A percentile compares a stretch with the other conserved stretches of the same genome.
phyloP scores from a whole-genome alignment of 2,888 invertebrate genomes.

The Meandrusa payeni region DNA sequence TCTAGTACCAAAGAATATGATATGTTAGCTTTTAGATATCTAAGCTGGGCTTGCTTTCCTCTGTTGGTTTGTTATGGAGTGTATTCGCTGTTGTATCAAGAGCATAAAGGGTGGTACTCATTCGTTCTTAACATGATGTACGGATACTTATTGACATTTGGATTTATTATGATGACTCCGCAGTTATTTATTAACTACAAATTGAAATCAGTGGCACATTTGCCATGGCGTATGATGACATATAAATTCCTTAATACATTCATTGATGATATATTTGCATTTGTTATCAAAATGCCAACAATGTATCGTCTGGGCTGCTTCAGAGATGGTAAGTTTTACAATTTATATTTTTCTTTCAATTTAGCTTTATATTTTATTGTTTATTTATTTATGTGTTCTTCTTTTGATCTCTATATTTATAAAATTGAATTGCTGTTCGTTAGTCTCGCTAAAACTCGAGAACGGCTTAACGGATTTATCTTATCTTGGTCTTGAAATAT shows the following conservation, averaged over 20 bases:
- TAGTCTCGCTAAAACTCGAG: too few species aligned
- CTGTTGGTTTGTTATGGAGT: conserved; percentile 95
- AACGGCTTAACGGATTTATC: too few species aligned
- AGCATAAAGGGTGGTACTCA: conserved; percentile 99
- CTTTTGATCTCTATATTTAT: conserved; percentile 1
- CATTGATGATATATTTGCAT: conserved; percentile 99
- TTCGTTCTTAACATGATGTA: conserved; percentile 98
- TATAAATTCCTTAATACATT: conserved; percentile 99
- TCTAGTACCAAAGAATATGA: conserved; percentile 97
- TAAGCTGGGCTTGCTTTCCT: conserved; percentile 98
- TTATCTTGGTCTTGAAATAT: too few species aligned
- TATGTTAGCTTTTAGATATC: conserved; percentile 96
- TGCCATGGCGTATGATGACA: conserved; percentile 99
- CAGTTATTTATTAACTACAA: conserved; percentile 99
- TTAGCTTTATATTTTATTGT: too few species aligned
- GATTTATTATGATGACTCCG: conserved; percentile 99
- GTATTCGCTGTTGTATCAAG: conserved; percentile 96
- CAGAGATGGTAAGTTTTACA: conserved; percentile 87
- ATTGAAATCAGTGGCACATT: conserved; percentile 98
- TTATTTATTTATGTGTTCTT: not conserved
- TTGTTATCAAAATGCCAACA: conserved; percentile 99
- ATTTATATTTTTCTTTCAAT: not conserved
- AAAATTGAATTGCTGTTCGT: too few species aligned
- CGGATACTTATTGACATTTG: conserved; percentile 98
- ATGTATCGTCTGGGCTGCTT: conserved; percentile 99